Evolutionary conservation across 2,888 invertebrate genomes (phyloP).

Genomic region (Allygus modestus): DNA sequence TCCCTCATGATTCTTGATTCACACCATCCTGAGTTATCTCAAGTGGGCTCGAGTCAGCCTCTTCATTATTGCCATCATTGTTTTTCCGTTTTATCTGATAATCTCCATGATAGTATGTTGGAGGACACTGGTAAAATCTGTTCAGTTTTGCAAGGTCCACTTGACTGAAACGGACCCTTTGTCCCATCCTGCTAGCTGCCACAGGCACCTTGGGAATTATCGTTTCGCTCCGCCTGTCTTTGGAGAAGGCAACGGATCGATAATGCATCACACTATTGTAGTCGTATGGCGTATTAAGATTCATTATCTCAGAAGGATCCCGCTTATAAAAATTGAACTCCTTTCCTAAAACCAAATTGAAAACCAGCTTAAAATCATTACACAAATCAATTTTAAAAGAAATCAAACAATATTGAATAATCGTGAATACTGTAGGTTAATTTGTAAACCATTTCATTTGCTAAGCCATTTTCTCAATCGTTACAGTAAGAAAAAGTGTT

Average conservation of each 20-base stretch:
- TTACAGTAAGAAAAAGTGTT: no score
- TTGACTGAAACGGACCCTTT: conserved; percentile 71
- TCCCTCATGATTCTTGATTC: neutral
- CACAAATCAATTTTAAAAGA: neutral
- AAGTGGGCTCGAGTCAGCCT: neutral
- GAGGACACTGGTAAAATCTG: conserved; percentile 71
- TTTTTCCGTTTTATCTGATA: neutral
- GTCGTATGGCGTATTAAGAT: conserved; percentile 71
- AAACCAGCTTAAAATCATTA: no score
- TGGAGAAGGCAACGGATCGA: conserved; percentile 76
- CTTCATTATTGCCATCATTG: neutral
- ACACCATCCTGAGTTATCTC: neutral
- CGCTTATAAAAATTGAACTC: conserved; percentile 70
- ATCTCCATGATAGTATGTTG: conserved; percentile 48
- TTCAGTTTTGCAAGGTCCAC: conserved; percentile 72
- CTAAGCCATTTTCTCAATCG: no score
- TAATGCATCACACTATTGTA: conserved; percentile 74
- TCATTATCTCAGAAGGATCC: conserved; percentile 69
- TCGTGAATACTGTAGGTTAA: neutral
- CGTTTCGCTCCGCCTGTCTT: conserved; percentile 74
- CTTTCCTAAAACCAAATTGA: conserved; percentile 39
- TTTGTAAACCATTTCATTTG: no score
- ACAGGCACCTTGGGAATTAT: conserved; percentile 73
- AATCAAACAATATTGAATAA: conserved; percentile 29
- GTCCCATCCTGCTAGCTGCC: conserved; percentile 72